Evolutionary conservation across 2,888 invertebrate genomes (phyloP), one percentile per base, ranked within the genome.

Genomic region (Biston betularia): DNA sequence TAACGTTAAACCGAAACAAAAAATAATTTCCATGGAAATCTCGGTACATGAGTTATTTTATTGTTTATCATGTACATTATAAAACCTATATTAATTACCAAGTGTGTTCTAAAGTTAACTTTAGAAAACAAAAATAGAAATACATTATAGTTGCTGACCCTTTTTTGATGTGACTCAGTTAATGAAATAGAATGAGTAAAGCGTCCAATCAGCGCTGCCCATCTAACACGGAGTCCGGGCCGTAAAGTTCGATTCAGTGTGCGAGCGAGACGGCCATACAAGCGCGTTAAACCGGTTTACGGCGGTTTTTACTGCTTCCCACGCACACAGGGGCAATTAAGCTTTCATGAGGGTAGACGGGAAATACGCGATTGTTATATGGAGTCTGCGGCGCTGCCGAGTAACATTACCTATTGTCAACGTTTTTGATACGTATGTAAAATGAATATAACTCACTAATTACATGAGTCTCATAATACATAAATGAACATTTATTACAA

Each of bases 271-370:
- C n/a, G 34, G 58, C 34, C 2, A 24, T n/a, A 52, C 40, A 48
- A 0, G 12, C 33, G 49, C 49, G 33, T 58, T 49, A 58, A 58
- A 58, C 59, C 46, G 56, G 59, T 68, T 68, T 63, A 68, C 46
- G 53, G 59, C 56, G 55, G 60, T 60, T 63, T 68, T 68, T 68
- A 68, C 56, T 63, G 63, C 59, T 61, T 53, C 38, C 12, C 46
- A 58, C 62, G 53, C 62, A 49, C 54, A 46, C 53, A 44, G 10
- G 56, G 58, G 54, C 62, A 67, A 67, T 67, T 67, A 57, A 63
- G 58, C 42, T 67, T 58, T 63, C 61, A 54, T 53, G 58, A 49
- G 52, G 46, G 58, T 42, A 42, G 49, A 33, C 49, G 49, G 40
- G 48, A 48, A 58, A n/a, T 33, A 15, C 14, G 9, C 8, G 54